Base-by-base conservation (phyloP, 2,113 vertebrate genomes). In the Hyperopisus bebe region DNA sequence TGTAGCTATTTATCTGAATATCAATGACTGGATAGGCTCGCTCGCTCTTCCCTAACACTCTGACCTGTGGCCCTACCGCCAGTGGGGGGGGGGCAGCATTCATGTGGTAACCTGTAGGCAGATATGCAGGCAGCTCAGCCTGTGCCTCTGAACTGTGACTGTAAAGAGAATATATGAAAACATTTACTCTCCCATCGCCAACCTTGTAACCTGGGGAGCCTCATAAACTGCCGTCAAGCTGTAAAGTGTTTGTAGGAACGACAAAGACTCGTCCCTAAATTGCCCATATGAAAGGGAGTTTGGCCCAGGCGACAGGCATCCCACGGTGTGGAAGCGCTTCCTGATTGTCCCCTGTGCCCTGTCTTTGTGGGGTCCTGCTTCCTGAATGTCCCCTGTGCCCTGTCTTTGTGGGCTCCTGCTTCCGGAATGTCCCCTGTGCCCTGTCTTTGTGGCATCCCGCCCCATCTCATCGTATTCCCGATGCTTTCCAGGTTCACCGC, bases 401-500 rank as follows among this genome's bases (percentile, higher is more conserved):
- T n/a, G 55, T 58, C 5, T 58, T 24, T n/a, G 55, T 58, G 21
- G 21, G 1, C 6, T 58, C 21, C 21, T 58, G 21, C 6, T 58
- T 24, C 1, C 21, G 7, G 21, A 58, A 58, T 58, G 55, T 58
- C 55, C 53, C 53, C 17, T 55, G 53, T 55, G 4, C 6, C 55
- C 53, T 58, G 53, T 58, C 19, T 58, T 21, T 58, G 21, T 58
- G 55, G 21, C 6, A 7, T 58, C 21, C 55, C 2, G 2, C 24
- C 62, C 58, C 8, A 3, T 27, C n/a, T 66, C 58, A 66, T 27
- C n/a, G 3, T 13, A 66, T 66, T 66, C 62, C 35, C 46, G 5
- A 46, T 11, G 5, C 5, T 91, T 91, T 51, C 84, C 92, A 99
- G 98, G 97, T 91, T 99, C 98, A 83, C 98, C 98, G 87, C 95